Evolutionary conservation across 2,888 invertebrate species (phyloP).

Genomic region (Sialis fuliginosa): DNA sequence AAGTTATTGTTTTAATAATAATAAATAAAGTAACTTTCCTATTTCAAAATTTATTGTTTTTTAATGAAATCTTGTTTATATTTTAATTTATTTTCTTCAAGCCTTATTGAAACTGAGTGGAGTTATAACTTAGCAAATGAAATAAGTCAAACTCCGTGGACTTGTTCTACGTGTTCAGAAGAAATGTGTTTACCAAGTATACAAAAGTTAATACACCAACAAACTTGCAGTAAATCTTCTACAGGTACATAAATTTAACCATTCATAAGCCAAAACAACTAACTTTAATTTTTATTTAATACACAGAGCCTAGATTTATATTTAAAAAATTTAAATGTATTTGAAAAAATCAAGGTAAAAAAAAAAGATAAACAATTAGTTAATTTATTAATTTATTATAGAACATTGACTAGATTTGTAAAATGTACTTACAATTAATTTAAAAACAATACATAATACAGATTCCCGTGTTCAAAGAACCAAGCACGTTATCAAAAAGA

Average conservation of each 20-base stretch:
- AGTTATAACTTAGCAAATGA: slow-evolving; percentile 40
- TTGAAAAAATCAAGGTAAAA: too few species aligned
- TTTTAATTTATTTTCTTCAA: slow-evolving; percentile 18
- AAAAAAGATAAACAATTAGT: too few species aligned
- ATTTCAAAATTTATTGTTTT: slow-evolving; percentile 2
- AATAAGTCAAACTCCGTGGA: slow-evolving; percentile 45
- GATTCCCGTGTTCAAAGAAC: too few species aligned
- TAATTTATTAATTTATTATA: too few species aligned
- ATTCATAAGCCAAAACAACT: not conserved
- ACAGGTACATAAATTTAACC: not conserved
- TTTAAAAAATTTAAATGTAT: too few species aligned
- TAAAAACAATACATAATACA: too few species aligned
- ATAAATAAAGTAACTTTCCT: not conserved
- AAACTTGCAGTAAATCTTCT: slow-evolving; percentile 1
- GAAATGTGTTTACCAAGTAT: slow-evolving; percentile 44
- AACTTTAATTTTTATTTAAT: not conserved
- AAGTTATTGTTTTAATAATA: slow-evolving; percentile 21
- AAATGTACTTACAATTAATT: too few species aligned
- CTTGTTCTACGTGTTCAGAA: slow-evolving; percentile 50
- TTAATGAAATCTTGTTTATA: slow-evolving; percentile 6
- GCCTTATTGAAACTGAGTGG: slow-evolving; percentile 51
- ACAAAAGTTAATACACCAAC: slow-evolving; percentile 53
- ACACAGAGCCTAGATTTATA: too few species aligned
- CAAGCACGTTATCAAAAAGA: too few species aligned
- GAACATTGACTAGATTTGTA: too few species aligned